Conservation (phyloP, 2,797 vertebrate species). For the Gymnopithys bicolor region DNA sequence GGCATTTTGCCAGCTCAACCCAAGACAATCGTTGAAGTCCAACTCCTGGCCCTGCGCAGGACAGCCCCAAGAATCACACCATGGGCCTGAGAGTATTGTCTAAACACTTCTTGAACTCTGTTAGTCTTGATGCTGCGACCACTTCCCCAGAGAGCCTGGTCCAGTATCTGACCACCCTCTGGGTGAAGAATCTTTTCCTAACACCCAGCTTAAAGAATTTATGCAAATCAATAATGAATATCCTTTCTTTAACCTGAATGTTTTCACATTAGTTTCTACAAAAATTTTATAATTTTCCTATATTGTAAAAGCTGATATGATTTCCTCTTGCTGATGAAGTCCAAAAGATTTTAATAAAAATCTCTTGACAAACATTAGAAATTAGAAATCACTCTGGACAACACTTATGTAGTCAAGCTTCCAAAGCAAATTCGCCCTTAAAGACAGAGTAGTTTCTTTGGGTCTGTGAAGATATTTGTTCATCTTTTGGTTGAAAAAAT, state of each 20-base stretch:
- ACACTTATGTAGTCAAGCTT: background rate
- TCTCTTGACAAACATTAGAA: background rate
- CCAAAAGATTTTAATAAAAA: background rate
- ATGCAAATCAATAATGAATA: background rate
- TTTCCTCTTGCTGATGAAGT: background rate
- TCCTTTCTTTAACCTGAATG: background rate
- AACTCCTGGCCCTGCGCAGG: background rate
- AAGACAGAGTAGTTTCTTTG: background rate
- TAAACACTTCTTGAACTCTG: background rate
- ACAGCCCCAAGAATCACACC: background rate
- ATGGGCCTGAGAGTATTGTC: background rate
- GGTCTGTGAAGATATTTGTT: background rate
- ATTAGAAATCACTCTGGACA: background rate
- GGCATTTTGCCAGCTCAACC: too few species aligned
- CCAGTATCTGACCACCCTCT: background rate
- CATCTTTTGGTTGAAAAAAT: background rate
- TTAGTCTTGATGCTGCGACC: background rate
- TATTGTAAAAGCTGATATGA: background rate
- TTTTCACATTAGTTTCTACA: background rate
- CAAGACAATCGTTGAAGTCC: background rate
- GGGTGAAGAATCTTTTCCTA: background rate
- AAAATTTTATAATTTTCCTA: background rate
- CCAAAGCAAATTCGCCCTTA: background rate
- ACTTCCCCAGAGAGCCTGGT: background rate
- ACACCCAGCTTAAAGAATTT: background rate